Percentiles rank a stretch among this genome's conserved stretches.
Conservation (phyloP, 1,140 invertebrate species). For the Orius insidiosus region DNA sequence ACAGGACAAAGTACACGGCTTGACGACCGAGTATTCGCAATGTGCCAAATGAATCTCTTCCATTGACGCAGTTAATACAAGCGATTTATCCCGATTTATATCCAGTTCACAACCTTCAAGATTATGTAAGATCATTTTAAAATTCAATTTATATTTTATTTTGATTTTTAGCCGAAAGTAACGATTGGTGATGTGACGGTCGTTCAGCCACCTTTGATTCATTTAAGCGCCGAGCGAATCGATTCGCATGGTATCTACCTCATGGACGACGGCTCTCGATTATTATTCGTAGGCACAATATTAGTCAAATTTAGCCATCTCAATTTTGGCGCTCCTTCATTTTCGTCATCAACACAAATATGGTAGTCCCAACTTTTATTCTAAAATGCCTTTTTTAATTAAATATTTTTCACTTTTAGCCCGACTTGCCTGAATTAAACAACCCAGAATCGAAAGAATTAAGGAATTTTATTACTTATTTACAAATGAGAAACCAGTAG, state of each 20-base stretch:
- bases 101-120: conserved; percentile 60
- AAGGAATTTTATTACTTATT: conserved; percentile 62
- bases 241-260: conserved; percentile 81
- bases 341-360: conserved; percentile 40
- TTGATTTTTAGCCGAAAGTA: conserved; percentile 22
- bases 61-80: conserved; percentile 63
- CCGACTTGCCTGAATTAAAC: conserved; percentile 59
- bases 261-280: conserved; percentile 66
- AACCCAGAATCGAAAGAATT: conserved; percentile 58
- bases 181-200: conserved; percentile 20
- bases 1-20: conserved; percentile 68
- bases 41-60: conserved; percentile 83
- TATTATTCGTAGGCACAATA: conserved; percentile 80
- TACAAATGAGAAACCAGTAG: conserved; percentile 71
- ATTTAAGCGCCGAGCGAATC: conserved; percentile 49
- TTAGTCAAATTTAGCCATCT: conserved; percentile 56
- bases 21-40: conserved; percentile 82
- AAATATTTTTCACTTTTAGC: conserved; percentile 28
- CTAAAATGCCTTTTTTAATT: conserved; percentile 7
- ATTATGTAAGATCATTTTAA: conserved; percentile 31
- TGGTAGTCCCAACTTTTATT: conserved; percentile 29
- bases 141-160: background rate
- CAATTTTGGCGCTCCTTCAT: conserved; percentile 49
- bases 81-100: conserved; percentile 88
- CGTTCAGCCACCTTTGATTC: conserved; percentile 31